Evolutionary conservation across 2,113 vertebrate species (phyloP).

Genomic region (Nyctibius bracteatus): DNA sequence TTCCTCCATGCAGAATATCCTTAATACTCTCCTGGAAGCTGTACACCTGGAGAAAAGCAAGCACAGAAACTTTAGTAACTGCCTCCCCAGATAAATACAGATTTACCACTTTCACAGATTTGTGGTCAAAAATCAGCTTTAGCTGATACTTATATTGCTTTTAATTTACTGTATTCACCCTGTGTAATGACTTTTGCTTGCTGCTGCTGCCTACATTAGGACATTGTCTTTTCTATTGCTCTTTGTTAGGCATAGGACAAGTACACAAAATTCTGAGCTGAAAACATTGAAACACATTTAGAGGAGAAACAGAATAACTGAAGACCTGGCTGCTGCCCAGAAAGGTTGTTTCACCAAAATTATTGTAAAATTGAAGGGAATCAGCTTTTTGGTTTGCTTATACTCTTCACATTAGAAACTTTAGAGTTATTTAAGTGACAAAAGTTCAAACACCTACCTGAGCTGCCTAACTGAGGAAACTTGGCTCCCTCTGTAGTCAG

Average conservation of each 20-base stretch:
- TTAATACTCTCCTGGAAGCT: neutral
- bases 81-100: neutral
- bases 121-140: neutral
- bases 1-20: neutral
- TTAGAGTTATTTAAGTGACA: neutral
- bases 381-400: neutral
- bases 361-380: neutral
- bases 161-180: neutral
- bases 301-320: neutral
- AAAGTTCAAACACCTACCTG: neutral
- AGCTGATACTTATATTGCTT: neutral
- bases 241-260: neutral
- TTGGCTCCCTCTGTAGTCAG: slow-evolving; percentile 55
- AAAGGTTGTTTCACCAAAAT: neutral
- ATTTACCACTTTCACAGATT: neutral
- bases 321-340: neutral
- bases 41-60: neutral
- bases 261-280: neutral
- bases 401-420: neutral
- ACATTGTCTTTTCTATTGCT: neutral
- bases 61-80: neutral
- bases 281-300: neutral
- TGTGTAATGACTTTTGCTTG: neutral
- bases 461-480: neutral
- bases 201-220: neutral